phyloP scores from a whole-genome alignment of 2,888 invertebrate genomes.

The Trachelus stipa region DNA sequence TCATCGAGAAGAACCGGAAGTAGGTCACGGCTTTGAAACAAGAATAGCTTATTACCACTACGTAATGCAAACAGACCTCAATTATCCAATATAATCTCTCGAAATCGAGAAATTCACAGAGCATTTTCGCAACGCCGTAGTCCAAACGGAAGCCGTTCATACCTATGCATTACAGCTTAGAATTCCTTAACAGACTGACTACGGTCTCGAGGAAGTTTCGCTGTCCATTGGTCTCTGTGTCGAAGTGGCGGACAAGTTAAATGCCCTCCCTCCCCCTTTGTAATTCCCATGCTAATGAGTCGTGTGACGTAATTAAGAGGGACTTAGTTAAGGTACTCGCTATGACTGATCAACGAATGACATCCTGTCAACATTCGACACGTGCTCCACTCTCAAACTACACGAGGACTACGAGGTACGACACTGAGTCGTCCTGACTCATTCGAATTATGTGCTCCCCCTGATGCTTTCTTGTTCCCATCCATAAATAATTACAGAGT shows the following conservation, averaged over 20 bases:
- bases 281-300: constrained; percentile 47
- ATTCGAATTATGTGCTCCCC: neutral
- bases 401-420: neutral
- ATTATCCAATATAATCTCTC: neutral
- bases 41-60: neutral
- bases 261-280: neutral
- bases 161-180: neutral
- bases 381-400: neutral
- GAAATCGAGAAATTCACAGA: neutral
- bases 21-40: neutral
- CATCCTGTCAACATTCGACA: constrained; percentile 29
- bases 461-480: neutral
- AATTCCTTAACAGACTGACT: neutral
- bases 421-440: neutral
- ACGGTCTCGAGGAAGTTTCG: neutral
- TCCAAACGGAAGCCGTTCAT: neutral
- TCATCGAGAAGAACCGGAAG: neutral
- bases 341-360: constrained; percentile 23
- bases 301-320: constrained; percentile 38
- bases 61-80: neutral
- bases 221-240: neutral
- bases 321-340: constrained; percentile 33
- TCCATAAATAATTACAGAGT: neutral
- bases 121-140: neutral
- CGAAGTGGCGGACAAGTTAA: neutral